These are phyloP conservation scores for Dasyornis broadbenti DNA, from an alignment of 2,113 vertebrate species.

Conservation along the genomic window DNA sequence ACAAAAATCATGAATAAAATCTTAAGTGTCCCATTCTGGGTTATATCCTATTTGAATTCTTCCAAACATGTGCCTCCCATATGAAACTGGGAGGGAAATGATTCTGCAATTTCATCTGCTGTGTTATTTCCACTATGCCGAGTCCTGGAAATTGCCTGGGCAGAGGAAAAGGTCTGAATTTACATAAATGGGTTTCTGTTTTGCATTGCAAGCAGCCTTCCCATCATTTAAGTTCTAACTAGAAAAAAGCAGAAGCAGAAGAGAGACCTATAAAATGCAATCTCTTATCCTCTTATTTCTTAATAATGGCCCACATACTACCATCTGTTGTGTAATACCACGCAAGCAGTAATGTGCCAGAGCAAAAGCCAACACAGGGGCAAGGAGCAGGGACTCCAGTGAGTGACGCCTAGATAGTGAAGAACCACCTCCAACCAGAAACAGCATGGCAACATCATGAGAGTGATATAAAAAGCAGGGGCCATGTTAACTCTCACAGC, in stretches of 20 bases:
- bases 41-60: neutral
- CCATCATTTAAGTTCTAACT: neutral
- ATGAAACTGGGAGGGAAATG: neutral
- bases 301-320: neutral
- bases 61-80: neutral
- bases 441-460: neutral
- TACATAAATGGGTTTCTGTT: slow-evolving; percentile 28
- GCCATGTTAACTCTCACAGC: neutral
- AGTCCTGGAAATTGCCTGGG: slow-evolving; percentile 15
- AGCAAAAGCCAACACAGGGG: neutral
- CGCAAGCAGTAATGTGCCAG: neutral
- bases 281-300: neutral
- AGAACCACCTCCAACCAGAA: neutral
- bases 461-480: neutral
- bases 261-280: neutral
- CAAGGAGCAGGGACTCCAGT: neutral
- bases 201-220: neutral
- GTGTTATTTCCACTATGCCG: neutral
- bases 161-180: slow-evolving; percentile 47
- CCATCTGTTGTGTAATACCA: neutral
- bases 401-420: neutral
- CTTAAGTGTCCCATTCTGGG: neutral
- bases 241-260: neutral
- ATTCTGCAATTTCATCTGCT: neutral
- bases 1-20: neutral